Evolutionary conservation across 2,113 vertebrate genomes (phyloP).

Genomic region (Cavia aperea): DNA sequence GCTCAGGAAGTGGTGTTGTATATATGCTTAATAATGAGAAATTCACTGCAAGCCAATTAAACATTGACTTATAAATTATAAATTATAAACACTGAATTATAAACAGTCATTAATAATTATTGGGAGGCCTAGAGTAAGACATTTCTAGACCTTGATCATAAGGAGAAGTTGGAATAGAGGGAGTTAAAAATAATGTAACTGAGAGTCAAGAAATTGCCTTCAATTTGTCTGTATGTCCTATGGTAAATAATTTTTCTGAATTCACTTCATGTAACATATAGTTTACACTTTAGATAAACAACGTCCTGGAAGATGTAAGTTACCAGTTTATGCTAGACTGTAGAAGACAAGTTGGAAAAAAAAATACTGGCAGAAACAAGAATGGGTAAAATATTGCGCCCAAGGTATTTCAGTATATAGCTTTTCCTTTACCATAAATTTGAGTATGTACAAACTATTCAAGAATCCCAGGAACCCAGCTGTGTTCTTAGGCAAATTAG

Average conservation of each 20-base stretch:
- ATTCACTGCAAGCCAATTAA: constrained; percentile 14
- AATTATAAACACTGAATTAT: neutral
- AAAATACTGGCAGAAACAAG: neutral
- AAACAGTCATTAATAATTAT: neutral
- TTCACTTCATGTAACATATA: neutral
- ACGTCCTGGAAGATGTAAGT: neutral
- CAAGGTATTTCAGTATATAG: neutral
- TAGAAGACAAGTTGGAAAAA: neutral
- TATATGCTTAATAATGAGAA: neutral
- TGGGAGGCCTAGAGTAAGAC: neutral
- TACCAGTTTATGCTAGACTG: neutral
- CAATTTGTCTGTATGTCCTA: neutral
- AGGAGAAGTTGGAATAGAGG: neutral
- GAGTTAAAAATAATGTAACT: neutral
- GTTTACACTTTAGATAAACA: neutral
- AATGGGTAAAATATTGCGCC: neutral
- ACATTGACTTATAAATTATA: neutral
- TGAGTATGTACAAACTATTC: neutral
- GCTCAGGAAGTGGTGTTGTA: neutral
- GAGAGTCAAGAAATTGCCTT: neutral
- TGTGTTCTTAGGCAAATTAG: neutral
- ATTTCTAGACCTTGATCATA: neutral
- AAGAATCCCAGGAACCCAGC: neutral
- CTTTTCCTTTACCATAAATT: neutral
- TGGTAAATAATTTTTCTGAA: neutral